phyloP scores from a whole-genome alignment of 2,113 vertebrate species.

The Tympanuchus pallidicinctus region DNA sequence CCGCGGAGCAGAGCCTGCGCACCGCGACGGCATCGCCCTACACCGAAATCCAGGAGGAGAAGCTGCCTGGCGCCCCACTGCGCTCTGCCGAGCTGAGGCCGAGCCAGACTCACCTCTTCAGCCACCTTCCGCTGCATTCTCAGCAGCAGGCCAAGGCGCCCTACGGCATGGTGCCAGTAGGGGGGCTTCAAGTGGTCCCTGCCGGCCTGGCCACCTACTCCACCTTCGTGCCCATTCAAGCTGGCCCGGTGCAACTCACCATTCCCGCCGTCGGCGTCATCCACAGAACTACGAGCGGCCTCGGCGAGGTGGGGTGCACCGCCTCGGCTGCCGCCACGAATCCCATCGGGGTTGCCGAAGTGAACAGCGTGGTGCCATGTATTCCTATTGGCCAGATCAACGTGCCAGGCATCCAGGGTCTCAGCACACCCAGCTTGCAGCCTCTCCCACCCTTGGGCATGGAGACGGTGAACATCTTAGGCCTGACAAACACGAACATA shows the following conservation, averaged over 20 bases:
- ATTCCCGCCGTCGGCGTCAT: slow-evolving; percentile 92
- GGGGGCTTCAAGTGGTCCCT: slow-evolving; percentile 93
- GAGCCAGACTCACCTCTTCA: slow-evolving; percentile 86
- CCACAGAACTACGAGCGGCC: slow-evolving; percentile 81
- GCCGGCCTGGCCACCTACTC: slow-evolving; percentile 90
- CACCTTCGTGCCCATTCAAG: slow-evolving; percentile 93
- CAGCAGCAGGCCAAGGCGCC: slow-evolving; percentile 87
- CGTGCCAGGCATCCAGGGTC: slow-evolving; percentile 82
- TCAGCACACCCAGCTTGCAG: slow-evolving; percentile 72
- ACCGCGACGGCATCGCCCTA: background rate
- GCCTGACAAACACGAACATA: slow-evolving; percentile 83
- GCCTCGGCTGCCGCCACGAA: slow-evolving; percentile 1
- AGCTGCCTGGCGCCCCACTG: slow-evolving; percentile 62
- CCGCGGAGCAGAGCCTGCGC: slow-evolving; percentile 75
- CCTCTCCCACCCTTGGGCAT: slow-evolving; percentile 82
- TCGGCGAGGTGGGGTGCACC: slow-evolving; percentile 23
- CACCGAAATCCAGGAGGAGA: slow-evolving; percentile 62
- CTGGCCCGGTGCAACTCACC: slow-evolving; percentile 90
- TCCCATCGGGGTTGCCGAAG: slow-evolving; percentile 80
- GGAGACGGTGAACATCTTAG: slow-evolving; percentile 89
- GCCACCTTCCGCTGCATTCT: slow-evolving; percentile 95
- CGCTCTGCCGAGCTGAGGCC: slow-evolving; percentile 40
- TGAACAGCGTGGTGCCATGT: slow-evolving; percentile 86
- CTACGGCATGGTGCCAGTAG: slow-evolving; percentile 89
- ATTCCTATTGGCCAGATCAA: slow-evolving; percentile 89